Evolutionary conservation across 2,797 vertebrate genomes (phyloP).

Genomic region (Malurus splendens): DNA sequence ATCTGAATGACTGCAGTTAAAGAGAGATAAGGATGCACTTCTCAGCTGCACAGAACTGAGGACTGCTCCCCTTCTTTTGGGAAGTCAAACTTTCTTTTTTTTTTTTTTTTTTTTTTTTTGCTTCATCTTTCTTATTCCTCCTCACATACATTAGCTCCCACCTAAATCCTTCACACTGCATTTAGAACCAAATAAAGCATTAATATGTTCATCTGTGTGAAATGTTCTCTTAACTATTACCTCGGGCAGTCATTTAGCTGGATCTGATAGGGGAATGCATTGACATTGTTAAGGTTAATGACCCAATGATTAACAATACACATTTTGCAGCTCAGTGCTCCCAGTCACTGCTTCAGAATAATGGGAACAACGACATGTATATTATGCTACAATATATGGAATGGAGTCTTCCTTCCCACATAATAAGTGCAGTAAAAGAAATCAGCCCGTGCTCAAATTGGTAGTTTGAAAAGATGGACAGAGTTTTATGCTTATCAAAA

Average conservation of each 20-base stretch:
- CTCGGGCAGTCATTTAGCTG: conserved; percentile 63
- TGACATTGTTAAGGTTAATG: conserved; percentile 81
- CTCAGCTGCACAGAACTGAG: background rate
- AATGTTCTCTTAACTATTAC: conserved; percentile 72
- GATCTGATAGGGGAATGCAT: conserved; percentile 67
- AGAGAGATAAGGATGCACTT: background rate
- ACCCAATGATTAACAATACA: conserved; percentile 72
- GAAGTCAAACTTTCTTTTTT: background rate
- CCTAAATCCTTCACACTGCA: conserved; percentile 73
- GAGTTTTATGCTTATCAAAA: conserved; percentile 22
- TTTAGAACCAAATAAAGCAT: conserved; percentile 77
- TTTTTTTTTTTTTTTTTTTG: background rate
- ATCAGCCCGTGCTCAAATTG: background rate
- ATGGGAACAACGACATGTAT: conserved; percentile 30
- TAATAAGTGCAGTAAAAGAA: conserved; percentile 11
- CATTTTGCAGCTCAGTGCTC: conserved; percentile 65
- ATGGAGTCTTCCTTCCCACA: conserved; percentile 1
- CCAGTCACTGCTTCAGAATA: conserved; percentile 57
- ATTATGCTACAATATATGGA: background rate
- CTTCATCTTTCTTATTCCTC: conserved; percentile 19
- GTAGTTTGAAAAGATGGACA: background rate
- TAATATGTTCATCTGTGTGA: conserved; percentile 69
- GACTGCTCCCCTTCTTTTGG: background rate
- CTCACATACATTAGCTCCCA: conserved; percentile 35
- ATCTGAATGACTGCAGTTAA: background rate